Conservation (phyloP, 2,888 invertebrate genomes). For the Iselma pallidipennis region DNA sequence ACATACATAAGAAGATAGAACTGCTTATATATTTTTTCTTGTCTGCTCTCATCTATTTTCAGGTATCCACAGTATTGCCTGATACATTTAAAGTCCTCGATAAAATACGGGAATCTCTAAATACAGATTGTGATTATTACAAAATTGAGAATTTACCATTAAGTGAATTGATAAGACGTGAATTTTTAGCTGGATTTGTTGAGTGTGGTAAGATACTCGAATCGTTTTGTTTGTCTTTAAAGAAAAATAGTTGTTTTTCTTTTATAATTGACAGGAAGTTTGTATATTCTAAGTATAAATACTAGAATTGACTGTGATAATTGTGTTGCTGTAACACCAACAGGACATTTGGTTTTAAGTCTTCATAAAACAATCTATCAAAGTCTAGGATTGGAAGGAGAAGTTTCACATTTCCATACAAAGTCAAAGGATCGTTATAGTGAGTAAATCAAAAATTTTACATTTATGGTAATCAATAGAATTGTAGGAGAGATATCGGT, state of each 20-base stretch:
- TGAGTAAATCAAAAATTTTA: constrained; percentile 53
- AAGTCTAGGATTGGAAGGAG: constrained; percentile 61
- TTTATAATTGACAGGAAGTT: constrained; percentile 49
- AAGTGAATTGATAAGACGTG: constrained; percentile 56
- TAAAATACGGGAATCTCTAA: constrained; percentile 49
- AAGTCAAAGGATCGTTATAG: constrained; percentile 56
- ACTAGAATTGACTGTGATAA: constrained; percentile 60
- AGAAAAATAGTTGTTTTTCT: constrained; percentile 9
- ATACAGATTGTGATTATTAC: constrained; percentile 61
- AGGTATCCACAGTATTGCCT: constrained; percentile 62
- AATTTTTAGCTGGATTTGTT: constrained; percentile 62
- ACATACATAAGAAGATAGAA: background rate
- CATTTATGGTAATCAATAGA: too few species aligned
- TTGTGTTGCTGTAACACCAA: constrained; percentile 58
- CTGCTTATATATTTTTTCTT: background rate
- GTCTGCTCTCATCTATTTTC: constrained; percentile 40
- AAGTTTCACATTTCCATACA: constrained; percentile 53
- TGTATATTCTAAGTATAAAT: constrained; percentile 57
- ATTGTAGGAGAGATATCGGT: too few species aligned
- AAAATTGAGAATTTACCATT: constrained; percentile 55
- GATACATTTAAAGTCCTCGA: constrained; percentile 55
- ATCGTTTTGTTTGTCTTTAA: background rate
- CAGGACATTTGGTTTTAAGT: constrained; percentile 59
- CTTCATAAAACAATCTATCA: constrained; percentile 59
- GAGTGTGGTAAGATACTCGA: constrained; percentile 60